Conservation (phyloP, 2,888 invertebrate genomes). For the Siphlonurus alternatus region DNA sequence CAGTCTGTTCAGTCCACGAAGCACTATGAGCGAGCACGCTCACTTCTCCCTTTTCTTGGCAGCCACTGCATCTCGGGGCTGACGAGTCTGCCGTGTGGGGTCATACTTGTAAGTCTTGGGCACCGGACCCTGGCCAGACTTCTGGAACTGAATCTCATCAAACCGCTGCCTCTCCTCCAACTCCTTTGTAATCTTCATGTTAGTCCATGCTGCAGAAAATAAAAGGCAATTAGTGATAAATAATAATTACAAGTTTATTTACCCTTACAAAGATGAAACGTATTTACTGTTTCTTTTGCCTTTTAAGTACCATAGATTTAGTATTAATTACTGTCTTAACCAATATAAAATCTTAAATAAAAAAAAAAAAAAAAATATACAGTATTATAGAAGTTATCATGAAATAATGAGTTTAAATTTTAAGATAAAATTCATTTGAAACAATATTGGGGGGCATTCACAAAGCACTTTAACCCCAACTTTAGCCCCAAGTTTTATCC, state of each 20-base stretch:
- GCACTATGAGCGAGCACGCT: background rate
- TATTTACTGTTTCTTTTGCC: too few species aligned
- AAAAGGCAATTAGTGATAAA: background rate
- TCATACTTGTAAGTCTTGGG: constrained; percentile 76
- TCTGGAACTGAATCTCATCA: constrained; percentile 63
- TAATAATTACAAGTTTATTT: background rate
- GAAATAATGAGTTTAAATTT: too few species aligned
- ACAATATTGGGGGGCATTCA: too few species aligned
- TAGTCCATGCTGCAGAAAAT: constrained; percentile 52
- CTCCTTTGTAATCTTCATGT: constrained; percentile 60
- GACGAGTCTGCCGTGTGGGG: constrained; percentile 30
- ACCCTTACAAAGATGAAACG: too few species aligned
- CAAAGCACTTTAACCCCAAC: too few species aligned
- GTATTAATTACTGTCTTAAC: too few species aligned
- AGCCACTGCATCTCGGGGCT: constrained; percentile 15
- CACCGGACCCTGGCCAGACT: constrained; percentile 72
- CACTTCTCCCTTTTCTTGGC: constrained; percentile 17
- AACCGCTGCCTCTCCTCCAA: constrained; percentile 56
- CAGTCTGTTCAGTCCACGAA: background rate
- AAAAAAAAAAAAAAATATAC: too few species aligned
- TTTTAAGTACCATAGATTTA: too few species aligned
- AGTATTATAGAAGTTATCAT: too few species aligned
- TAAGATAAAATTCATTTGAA: too few species aligned
- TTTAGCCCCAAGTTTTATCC: too few species aligned
- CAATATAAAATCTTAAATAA: too few species aligned